These are phyloP conservation scores for Heterodera schachtii DNA, from an alignment of 1,140 invertebrate species.

Conservation along the genomic window DNA sequence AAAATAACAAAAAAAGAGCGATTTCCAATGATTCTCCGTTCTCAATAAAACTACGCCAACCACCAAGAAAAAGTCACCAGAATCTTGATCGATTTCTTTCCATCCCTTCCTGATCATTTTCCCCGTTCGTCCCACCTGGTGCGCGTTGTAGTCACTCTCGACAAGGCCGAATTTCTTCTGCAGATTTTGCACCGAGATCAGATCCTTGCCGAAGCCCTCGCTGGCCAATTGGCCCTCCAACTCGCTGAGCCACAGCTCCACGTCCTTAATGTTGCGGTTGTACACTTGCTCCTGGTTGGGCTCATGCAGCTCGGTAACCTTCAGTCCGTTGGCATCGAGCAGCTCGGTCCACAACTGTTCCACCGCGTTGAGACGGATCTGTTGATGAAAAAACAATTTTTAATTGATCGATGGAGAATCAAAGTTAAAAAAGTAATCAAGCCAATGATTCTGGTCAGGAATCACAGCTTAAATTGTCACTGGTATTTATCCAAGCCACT, in stretches of 20 bases:
- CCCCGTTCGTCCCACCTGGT: slow-evolving; percentile 31
- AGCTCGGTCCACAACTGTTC: slow-evolving; percentile 89
- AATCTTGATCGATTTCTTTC: too few species aligned
- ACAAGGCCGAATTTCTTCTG: slow-evolving; percentile 95
- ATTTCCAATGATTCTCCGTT: too few species aligned
- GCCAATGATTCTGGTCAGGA: too few species aligned
- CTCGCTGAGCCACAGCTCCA: slow-evolving; percentile 95
- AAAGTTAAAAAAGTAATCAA: too few species aligned
- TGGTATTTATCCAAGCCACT: too few species aligned
- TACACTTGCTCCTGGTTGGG: slow-evolving; percentile 96
- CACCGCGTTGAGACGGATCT: slow-evolving; percentile 84
- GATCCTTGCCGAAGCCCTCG: slow-evolving; percentile 95
- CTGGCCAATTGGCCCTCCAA: slow-evolving; percentile 87
- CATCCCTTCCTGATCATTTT: too few species aligned
- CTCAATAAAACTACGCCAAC: too few species aligned
- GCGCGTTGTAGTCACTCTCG: slow-evolving; percentile 76
- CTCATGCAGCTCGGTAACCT: slow-evolving; percentile 88
- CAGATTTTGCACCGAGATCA: slow-evolving; percentile 91
- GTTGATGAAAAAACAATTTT: neutral
- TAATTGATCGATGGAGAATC: too few species aligned
- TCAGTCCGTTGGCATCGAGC: slow-evolving; percentile 84
- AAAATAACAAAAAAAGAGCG: too few species aligned
- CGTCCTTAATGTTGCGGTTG: slow-evolving; percentile 94
- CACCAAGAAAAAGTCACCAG: too few species aligned
- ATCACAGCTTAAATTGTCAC: too few species aligned